A percentile compares a stretch with the other conserved stretches of the same genome.
Evolutionary conservation across 2,113 vertebrate species (phyloP).

Genomic region (Bungarus multicinctus): DNA sequence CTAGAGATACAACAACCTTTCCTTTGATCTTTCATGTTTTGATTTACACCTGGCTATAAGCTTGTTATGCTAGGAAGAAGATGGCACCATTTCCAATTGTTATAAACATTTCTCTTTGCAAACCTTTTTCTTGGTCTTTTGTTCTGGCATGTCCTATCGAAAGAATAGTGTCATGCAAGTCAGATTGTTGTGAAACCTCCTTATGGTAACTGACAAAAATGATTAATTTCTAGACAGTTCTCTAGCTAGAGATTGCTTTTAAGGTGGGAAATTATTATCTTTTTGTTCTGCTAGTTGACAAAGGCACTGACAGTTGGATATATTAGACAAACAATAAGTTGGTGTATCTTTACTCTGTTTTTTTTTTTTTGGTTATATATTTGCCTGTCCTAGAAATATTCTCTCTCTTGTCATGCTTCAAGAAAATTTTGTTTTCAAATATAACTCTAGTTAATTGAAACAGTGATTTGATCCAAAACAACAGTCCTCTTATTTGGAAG

Average conservation of each 20-base stretch:
- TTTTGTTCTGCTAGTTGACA: slow-evolving; percentile 2
- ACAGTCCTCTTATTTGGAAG: background rate
- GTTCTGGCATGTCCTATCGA: slow-evolving; percentile 22
- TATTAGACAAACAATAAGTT: background rate
- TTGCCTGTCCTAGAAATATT: slow-evolving; percentile 10
- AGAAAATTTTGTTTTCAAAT: background rate
- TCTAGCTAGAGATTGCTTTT: slow-evolving; percentile 25
- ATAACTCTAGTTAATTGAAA: slow-evolving; percentile 24
- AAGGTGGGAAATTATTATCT: slow-evolving; percentile 18
- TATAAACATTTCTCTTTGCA: slow-evolving; percentile 51
- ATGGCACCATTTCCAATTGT: slow-evolving; percentile 30
- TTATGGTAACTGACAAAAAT: slow-evolving; percentile 26
- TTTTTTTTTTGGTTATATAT: background rate
- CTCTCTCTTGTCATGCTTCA: background rate
- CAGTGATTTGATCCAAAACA: background rate
- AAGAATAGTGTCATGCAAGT: background rate
- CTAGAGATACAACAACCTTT: slow-evolving; percentile 53
- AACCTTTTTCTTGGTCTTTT: slow-evolving; percentile 32
- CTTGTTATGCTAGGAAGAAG: slow-evolving; percentile 35
- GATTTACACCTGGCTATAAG: slow-evolving; percentile 58
- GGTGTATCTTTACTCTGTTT: background rate
- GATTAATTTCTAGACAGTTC: slow-evolving; percentile 24
- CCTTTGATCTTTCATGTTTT: slow-evolving; percentile 46
- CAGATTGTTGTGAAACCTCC: background rate
- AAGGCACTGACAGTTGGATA: slow-evolving; percentile 6